Evolutionary conservation across 2,888 invertebrate species (phyloP).

Genomic region (Hetaerina titia): DNA sequence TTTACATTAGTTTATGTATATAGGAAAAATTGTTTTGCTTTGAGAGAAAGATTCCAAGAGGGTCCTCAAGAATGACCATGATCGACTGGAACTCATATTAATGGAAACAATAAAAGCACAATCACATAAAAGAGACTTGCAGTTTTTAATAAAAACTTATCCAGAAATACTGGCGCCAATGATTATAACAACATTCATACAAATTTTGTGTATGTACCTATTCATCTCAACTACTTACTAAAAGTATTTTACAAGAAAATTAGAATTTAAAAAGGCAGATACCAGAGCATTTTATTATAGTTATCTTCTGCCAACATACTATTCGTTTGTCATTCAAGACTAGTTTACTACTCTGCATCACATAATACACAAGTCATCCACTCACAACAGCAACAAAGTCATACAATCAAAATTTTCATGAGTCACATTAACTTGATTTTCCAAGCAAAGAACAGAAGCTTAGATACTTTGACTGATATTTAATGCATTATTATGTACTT

Average conservation of each 20-base stretch:
- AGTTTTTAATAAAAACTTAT: conserved; percentile 30
- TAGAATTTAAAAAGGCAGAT: not conserved
- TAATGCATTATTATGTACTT: not conserved
- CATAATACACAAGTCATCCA: not conserved
- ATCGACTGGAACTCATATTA: no score
- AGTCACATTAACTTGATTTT: not conserved
- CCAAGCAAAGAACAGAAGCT: not conserved
- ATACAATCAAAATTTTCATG: not conserved
- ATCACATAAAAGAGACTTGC: not conserved
- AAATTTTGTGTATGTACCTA: not conserved
- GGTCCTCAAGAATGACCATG: no score
- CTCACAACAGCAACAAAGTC: not conserved
- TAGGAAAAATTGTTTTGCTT: no score
- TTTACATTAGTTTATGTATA: no score
- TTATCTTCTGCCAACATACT: not conserved
- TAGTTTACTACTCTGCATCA: not conserved
- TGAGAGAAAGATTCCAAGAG: no score
- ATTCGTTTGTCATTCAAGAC: not conserved
- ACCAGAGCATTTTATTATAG: not conserved
- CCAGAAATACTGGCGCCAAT: not conserved
- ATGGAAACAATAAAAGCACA: no score
- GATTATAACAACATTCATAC: not conserved
- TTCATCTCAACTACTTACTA: not conserved
- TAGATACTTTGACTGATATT: not conserved
- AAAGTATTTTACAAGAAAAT: not conserved